These are phyloP conservation scores for Syrista parreyssii DNA, from an alignment of 2,888 invertebrate genomes.

Conservation along the genomic window DNA sequence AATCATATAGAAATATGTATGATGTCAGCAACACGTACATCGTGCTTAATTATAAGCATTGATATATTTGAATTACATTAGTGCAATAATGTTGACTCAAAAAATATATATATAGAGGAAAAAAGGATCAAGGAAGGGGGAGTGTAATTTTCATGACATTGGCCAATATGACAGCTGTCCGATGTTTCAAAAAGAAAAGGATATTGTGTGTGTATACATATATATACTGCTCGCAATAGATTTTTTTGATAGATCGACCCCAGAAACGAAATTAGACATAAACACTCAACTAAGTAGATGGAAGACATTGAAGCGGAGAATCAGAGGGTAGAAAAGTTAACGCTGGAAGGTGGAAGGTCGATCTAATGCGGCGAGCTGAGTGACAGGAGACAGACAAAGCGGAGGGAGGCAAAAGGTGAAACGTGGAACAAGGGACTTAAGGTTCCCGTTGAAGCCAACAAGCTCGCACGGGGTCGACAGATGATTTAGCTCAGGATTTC, in stretches of 20 bases:
- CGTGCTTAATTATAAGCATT: too few relatives aligned
- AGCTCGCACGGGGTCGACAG: slow-evolving; percentile 47
- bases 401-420: slow-evolving; percentile 34
- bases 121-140: neutral
- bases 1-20: too few relatives aligned
- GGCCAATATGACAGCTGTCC: neutral
- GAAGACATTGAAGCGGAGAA: neutral
- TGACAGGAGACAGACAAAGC: slow-evolving; percentile 54
- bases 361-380: slow-evolving; percentile 47
- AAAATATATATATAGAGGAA: too few relatives aligned
- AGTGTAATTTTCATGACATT: neutral
- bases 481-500: slow-evolving; percentile 55
- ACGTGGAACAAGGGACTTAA: slow-evolving; percentile 52
- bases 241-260: slow-evolving; percentile 51
- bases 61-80: too few relatives aligned
- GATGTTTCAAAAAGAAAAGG: neutral
- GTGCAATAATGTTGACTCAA: too few relatives aligned
- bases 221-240: neutral
- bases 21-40: too few relatives aligned
- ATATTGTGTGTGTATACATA: neutral
- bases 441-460: slow-evolving; percentile 40
- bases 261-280: slow-evolving; percentile 52
- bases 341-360: slow-evolving; percentile 29
- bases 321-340: slow-evolving; percentile 3
- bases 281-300: slow-evolving; percentile 44